Evolutionary conservation across 2,888 invertebrate genomes (phyloP).

Genomic region (Lamellibrachia satsuma): DNA sequence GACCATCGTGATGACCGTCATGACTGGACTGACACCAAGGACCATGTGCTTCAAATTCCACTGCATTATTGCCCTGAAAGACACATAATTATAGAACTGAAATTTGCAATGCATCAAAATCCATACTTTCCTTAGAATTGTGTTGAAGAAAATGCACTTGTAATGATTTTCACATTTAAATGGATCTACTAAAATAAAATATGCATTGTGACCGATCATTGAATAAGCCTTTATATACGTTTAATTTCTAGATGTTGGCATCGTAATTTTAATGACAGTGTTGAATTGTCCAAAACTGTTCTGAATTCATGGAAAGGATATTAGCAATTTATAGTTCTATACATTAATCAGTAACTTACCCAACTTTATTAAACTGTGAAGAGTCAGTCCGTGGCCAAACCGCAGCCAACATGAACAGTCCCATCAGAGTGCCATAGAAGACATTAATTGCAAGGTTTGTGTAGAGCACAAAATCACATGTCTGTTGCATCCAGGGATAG

Average conservation of each 20-base stretch:
- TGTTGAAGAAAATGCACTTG: no score
- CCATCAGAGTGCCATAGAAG: conserved; percentile 40
- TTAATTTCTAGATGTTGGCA: no score
- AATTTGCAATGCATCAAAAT: no score
- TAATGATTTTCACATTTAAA: no score
- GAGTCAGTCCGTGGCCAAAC: not conserved
- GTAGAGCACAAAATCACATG: conserved; percentile 42
- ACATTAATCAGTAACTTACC: conserved; percentile 17
- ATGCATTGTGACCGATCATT: no score
- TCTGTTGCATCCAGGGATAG: conserved; percentile 43
- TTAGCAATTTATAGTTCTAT: not conserved
- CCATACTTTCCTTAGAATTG: no score
- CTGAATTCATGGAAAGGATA: no score
- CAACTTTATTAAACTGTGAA: not conserved
- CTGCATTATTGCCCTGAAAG: conserved; percentile 23
- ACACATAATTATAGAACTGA: not conserved
- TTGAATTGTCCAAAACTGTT: no score
- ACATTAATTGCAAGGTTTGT: conserved; percentile 39
- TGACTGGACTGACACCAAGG: conserved; percentile 38
- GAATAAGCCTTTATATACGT: no score
- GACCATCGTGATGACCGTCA: conserved; percentile 38
- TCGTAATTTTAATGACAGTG: no score
- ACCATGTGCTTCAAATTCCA: conserved; percentile 37
- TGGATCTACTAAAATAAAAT: no score
- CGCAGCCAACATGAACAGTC: conserved; percentile 31